Base-by-base conservation (phyloP, 2,797 vertebrate genomes). In the Notolabrus celidotus region DNA sequence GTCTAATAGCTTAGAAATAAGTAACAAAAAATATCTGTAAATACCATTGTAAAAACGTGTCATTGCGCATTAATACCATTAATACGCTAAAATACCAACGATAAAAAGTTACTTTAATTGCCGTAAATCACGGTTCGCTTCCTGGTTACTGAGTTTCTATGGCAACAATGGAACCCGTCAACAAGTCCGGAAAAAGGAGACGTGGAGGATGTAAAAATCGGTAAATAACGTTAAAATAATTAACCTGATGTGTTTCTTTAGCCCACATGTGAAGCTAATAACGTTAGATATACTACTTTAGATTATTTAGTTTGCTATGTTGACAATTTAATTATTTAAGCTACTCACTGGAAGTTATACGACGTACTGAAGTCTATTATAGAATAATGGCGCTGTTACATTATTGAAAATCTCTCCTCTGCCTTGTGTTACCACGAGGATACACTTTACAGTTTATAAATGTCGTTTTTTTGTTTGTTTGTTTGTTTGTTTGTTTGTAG, bases 151-250 rank as follows among this genome's bases (percentile, higher is more conserved):
- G 0, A 22, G 47, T 84, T 80, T 33, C 79, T 69, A 50, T 46
- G 43, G 77, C 49, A 77, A 88, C 79, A 25, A 85, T 83, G 86
- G 82, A 82, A 22, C 12, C 23, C 0, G 49, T 49, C 73, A 89
- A 88, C 84, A 90, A 58, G 74, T 1, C 54, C 38, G 53, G 41
- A 9, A 83, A 74, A 36, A 16, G 34, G 54, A 70, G 54, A 77
- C 27, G 43, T 0, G 43, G 36, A 7, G 57, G 34, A 72, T 15
- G 67, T 52, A 79, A 82, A 83, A 74, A 52, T 0, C 0, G 78
- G 88, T 86, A 76, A 82, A 64, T 38, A 33, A 41, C 15, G 0
- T 36, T 6, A 33, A 0, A 36, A 7, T 12, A 10, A 7, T 17
- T 12, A 4, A 53, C 11, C 3, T 12, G n/a, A 3, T 6, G 2